Conservation (phyloP, 2,888 invertebrate genomes). For the Pseudanteris insignis region DNA sequence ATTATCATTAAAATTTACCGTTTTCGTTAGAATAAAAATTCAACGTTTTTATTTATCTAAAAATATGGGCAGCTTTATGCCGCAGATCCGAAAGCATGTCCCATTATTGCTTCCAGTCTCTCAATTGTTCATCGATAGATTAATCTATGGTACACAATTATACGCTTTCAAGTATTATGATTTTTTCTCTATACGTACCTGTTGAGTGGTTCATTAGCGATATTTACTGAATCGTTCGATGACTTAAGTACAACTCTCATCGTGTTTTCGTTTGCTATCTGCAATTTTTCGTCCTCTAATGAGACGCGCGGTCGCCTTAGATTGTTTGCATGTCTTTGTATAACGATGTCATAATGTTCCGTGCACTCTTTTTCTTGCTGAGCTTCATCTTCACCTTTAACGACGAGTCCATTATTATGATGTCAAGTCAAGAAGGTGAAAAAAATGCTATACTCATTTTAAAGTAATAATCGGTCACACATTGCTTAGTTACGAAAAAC, state of each 20-base stretch:
- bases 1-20: too few species aligned
- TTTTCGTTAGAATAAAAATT: too few species aligned
- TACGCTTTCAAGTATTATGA: slow-evolving; percentile 9
- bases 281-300: slow-evolving; percentile 20
- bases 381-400: slow-evolving; percentile 46
- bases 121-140: too few species aligned
- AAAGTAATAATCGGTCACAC: too few species aligned
- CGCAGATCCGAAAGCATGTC: too few species aligned
- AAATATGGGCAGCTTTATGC: too few species aligned
- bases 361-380: slow-evolving; percentile 66
- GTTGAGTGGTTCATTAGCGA: slow-evolving; percentile 29
- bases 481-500: too few species aligned
- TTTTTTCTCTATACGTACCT: slow-evolving; percentile 25
- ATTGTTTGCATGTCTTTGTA: slow-evolving; percentile 70
- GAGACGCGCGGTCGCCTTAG: slow-evolving; percentile 54
- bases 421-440: background rate
- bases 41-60: too few species aligned
- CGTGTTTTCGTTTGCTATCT: slow-evolving; percentile 11
- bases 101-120: too few species aligned
- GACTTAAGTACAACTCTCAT: slow-evolving; percentile 1
- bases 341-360: slow-evolving; percentile 60
- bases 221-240: slow-evolving; percentile 20
- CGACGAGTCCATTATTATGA: slow-evolving; percentile 9
- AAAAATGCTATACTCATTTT: background rate
- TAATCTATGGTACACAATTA: slow-evolving; percentile 42